phyloP scores from a whole-genome alignment of 2,888 invertebrate species.

The Dicyrtoma fusca region DNA sequence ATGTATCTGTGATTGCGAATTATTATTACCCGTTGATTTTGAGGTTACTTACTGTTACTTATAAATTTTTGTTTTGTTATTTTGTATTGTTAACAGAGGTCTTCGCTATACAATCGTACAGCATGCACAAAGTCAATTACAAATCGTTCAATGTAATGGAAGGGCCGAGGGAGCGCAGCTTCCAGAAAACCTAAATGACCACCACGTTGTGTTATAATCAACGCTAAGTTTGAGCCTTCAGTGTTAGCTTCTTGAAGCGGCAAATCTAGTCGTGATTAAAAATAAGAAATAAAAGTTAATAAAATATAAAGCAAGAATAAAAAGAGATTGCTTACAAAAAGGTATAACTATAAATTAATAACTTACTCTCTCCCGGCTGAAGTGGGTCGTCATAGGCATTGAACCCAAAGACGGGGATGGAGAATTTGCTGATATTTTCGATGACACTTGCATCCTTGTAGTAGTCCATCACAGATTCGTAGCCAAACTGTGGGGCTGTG shows the following conservation, averaged over 20 bases:
- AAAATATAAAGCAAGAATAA: too few species aligned
- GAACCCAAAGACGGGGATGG: slow-evolving; percentile 76
- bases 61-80: too few species aligned
- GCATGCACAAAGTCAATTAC: slow-evolving; percentile 51
- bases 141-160: slow-evolving; percentile 55
- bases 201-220: slow-evolving; percentile 40
- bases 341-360: not conserved
- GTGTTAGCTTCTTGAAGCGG: slow-evolving; percentile 69
- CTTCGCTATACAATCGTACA: slow-evolving; percentile 35
- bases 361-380: slow-evolving; percentile 72
- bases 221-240: slow-evolving; percentile 61
- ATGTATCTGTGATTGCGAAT: too few species aligned
- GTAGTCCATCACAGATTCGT: slow-evolving; percentile 77
- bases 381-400: slow-evolving; percentile 89
- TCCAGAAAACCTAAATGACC: slow-evolving; percentile 69
- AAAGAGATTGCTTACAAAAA: too few species aligned
- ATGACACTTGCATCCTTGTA: slow-evolving; percentile 63
- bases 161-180: slow-evolving; percentile 67
- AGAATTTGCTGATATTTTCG: slow-evolving; percentile 63
- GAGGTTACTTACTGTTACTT: too few species aligned
- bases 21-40: too few species aligned
- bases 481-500: slow-evolving; percentile 80
- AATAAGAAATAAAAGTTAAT: too few species aligned
- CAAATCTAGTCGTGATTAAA: slow-evolving; percentile 68
- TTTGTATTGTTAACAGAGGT: slow-evolving; percentile 29